Conservation (phyloP, 2,797 vertebrate genomes). For the Chiloscyllium punctatum region DNA sequence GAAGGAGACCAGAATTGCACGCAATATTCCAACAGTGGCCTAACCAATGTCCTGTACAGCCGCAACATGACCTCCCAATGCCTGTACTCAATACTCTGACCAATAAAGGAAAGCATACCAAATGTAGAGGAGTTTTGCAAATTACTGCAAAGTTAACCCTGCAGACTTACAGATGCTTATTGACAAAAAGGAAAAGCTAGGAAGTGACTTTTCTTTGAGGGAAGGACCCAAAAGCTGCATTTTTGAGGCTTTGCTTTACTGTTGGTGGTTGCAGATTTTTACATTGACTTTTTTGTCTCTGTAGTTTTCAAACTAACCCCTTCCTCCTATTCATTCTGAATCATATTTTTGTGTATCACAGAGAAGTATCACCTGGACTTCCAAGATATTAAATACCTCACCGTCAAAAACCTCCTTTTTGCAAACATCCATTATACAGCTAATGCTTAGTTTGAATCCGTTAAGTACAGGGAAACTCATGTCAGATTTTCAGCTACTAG, state of each 20-base stretch:
- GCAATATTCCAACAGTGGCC: no score
- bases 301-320: neutral
- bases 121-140: no score
- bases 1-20: no score
- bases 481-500: neutral
- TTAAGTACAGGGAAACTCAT: neutral
- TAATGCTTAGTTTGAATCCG: neutral
- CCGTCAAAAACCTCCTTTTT: neutral
- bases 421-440: neutral
- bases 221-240: neutral
- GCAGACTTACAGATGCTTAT: no score
- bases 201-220: no score
- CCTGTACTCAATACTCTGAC: no score
- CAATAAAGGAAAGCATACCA: no score
- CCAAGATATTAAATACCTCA: neutral
- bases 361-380: neutral
- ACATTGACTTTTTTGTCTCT: neutral
- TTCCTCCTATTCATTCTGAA: neutral
- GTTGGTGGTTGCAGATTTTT: neutral
- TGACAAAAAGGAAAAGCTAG: no score
- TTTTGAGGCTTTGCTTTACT: neutral
- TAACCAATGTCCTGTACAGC: no score
- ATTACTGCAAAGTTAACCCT: no score
- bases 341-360: neutral
- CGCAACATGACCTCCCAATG: no score